phyloP scores from a whole-genome alignment of 1,140 invertebrate species.

The Ruditapes philippinarum region DNA sequence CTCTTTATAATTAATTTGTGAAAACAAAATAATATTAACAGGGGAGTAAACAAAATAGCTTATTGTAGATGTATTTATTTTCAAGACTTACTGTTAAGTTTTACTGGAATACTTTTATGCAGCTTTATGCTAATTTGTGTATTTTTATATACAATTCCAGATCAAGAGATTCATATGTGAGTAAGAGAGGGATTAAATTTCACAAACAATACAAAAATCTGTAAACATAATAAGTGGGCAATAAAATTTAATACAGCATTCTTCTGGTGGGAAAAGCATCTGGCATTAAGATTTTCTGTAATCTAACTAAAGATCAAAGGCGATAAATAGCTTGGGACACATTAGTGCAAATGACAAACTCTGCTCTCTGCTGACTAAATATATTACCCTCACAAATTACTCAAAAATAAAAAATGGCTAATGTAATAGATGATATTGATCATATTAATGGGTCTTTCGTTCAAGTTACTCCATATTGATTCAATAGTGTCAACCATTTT shows the following conservation, averaged over 20 bases:
- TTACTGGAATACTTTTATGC: too few species aligned
- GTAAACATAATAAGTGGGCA: background rate
- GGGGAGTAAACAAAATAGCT: too few species aligned
- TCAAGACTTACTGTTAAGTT: too few species aligned
- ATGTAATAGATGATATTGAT: slow-evolving; percentile 66
- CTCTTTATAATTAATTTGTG: too few species aligned
- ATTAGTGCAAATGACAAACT: slow-evolving; percentile 40
- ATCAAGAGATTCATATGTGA: too few species aligned
- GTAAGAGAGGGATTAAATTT: too few species aligned
- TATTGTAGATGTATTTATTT: too few species aligned
- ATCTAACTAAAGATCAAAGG: slow-evolving; percentile 33
- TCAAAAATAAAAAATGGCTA: slow-evolving; percentile 60
- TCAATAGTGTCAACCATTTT: slow-evolving; percentile 42
- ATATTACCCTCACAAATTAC: slow-evolving; percentile 62
- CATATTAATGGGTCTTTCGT: slow-evolving; percentile 50
- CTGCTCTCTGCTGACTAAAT: slow-evolving; percentile 58
- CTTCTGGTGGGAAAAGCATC: background rate
- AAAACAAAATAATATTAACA: too few species aligned
- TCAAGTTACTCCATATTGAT: slow-evolving; percentile 55
- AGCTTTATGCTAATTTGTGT: too few species aligned
- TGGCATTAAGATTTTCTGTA: background rate
- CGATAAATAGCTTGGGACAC: slow-evolving; percentile 22
- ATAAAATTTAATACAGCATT: background rate
- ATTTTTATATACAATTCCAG: too few species aligned
- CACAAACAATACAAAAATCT: too few species aligned